Evolutionary conservation across 2,113 vertebrate species (phyloP).

Genomic region (Coracopsis vasa): DNA sequence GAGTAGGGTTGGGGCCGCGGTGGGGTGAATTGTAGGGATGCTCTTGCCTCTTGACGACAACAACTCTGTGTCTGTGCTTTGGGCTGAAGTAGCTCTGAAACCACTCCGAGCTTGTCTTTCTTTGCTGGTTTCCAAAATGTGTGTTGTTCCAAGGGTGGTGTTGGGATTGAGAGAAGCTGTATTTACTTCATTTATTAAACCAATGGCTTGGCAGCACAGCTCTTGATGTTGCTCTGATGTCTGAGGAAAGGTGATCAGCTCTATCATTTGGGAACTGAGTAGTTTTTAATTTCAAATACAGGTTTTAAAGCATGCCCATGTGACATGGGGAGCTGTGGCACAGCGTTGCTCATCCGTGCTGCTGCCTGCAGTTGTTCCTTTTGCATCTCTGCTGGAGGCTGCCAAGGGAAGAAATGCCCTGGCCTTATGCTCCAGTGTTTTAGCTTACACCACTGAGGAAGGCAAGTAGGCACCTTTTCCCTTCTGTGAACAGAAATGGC

Average conservation of each 20-base stretch:
- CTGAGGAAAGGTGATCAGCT: background rate
- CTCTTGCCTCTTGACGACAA: background rate
- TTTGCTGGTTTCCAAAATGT: background rate
- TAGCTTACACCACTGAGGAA: background rate
- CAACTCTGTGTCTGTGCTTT: background rate
- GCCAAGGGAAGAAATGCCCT: background rate
- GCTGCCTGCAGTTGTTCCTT: background rate
- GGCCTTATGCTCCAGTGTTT: fast-evolving
- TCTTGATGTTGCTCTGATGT: background rate
- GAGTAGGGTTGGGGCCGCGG: background rate
- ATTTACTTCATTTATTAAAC: background rate
- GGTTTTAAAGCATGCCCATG: background rate
- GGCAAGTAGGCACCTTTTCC: background rate
- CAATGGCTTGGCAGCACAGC: background rate
- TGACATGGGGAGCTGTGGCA: background rate
- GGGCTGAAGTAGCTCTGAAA: background rate
- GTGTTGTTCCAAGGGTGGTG: background rate
- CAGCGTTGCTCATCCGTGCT: background rate
- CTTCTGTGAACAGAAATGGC: background rate
- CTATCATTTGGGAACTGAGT: background rate
- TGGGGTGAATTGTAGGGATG: background rate
- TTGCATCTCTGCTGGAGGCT: background rate
- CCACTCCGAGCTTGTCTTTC: fast-evolving
- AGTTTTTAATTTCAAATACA: fast-evolving
- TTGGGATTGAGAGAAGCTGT: background rate